These are phyloP conservation scores for Orthosia incerta DNA, from an alignment of 2,888 invertebrate genomes.

Conservation along the genomic window DNA sequence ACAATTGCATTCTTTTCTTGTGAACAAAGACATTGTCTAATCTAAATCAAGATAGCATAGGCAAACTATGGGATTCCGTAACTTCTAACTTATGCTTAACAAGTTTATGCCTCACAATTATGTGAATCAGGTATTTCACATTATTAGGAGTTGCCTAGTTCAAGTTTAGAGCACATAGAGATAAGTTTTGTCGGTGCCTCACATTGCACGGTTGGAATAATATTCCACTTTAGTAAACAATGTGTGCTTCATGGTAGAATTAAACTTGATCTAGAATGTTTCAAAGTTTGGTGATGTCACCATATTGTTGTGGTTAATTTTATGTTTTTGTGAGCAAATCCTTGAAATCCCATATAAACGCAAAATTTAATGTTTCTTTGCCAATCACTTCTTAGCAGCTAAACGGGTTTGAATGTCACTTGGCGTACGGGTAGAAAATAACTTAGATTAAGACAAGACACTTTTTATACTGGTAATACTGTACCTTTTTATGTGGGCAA, in stretches of 20 bases:
- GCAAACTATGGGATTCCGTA: neutral
- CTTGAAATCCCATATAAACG: neutral
- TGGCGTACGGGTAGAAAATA: no score
- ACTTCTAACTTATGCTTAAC: neutral
- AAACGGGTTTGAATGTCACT: no score
- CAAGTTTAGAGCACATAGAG: neutral
- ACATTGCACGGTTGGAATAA: neutral
- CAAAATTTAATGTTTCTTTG: neutral
- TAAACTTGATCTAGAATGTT: neutral
- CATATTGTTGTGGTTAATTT: neutral
- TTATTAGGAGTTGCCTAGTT: neutral
- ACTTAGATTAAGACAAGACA: no score
- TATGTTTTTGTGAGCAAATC: slow-evolving; percentile 1
- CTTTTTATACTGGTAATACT: no score
- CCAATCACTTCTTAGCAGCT: no score
- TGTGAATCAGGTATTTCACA: neutral
- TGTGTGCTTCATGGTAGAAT: slow-evolving; percentile 10
- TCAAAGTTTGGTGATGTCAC: neutral
- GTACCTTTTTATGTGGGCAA: no score
- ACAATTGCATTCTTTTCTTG: no score
- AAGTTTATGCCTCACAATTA: neutral
- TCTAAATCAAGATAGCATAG: neutral
- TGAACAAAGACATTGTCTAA: neutral
- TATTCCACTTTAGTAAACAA: slow-evolving; percentile 10
- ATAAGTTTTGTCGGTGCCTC: neutral